Evolutionary conservation across 2,113 vertebrate genomes (phyloP).

Genomic region (Ptilorrhoa leucosticta): DNA sequence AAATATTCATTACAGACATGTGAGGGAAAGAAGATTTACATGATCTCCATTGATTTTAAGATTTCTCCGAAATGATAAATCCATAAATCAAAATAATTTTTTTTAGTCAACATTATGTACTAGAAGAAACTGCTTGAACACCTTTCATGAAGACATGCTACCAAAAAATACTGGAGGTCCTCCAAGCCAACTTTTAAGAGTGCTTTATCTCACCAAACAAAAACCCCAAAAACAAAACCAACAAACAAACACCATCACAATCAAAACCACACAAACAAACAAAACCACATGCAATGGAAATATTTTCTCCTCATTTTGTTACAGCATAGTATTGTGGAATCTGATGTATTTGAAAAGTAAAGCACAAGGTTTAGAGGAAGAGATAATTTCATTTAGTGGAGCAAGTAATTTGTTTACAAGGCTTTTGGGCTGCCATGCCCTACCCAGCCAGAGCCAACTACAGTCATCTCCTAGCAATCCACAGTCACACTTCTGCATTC

Average conservation of each 20-base stretch:
- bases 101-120: neutral
- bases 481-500: neutral
- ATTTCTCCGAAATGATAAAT: neutral
- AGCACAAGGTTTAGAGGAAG: neutral
- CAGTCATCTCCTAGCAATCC: neutral
- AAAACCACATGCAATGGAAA: neutral
- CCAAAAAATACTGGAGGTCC: neutral
- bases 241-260: neutral
- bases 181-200: neutral
- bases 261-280: neutral
- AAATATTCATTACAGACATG: neutral
- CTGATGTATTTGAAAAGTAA: neutral
- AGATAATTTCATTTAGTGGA: neutral
- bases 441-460: neutral
- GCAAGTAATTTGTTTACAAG: neutral
- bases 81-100: neutral
- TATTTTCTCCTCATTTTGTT: neutral
- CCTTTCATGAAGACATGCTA: neutral
- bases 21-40: neutral
- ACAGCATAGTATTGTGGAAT: neutral
- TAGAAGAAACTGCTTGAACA: neutral
- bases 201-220: neutral
- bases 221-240: too few species aligned
- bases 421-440: neutral
- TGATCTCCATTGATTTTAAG: neutral